These are phyloP conservation scores for Sphaeridia pumilis DNA, from an alignment of 2,888 invertebrate genomes.

Conservation along the genomic window DNA sequence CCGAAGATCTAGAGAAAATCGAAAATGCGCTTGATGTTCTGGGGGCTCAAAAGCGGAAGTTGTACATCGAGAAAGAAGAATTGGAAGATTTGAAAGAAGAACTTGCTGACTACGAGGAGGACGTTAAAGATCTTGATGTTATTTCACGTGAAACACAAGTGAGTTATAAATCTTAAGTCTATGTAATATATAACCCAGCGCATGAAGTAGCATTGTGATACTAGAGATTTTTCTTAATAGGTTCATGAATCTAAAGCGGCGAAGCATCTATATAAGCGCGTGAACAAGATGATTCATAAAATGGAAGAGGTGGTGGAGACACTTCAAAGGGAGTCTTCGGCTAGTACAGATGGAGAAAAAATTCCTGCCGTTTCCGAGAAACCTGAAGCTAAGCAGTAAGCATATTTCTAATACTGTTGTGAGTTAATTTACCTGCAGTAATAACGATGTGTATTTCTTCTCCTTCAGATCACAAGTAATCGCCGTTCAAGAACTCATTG, in stretches of 20 bases:
- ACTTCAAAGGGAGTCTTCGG: slow-evolving; percentile 23
- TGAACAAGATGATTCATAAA: slow-evolving; percentile 77
- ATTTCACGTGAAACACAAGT: slow-evolving; percentile 9
- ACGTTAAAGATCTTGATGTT: slow-evolving; percentile 65
- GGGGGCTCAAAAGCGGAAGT: slow-evolving; percentile 57
- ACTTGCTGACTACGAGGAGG: slow-evolving; percentile 80
- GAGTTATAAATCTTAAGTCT: neutral
- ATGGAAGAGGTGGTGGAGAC: slow-evolving; percentile 51
- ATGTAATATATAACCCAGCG: too few relatives aligned
- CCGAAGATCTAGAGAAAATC: slow-evolving; percentile 73
- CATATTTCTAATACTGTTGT: too few relatives aligned
- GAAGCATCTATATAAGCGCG: slow-evolving; percentile 65
- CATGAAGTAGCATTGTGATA: too few relatives aligned
- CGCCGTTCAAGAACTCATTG: slow-evolving; percentile 78
- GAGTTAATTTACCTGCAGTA: too few relatives aligned
- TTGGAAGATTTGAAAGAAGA: slow-evolving; percentile 82
- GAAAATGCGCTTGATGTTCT: slow-evolving; percentile 79
- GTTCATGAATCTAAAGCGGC: slow-evolving; percentile 77
- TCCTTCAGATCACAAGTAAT: slow-evolving; percentile 52
- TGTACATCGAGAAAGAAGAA: slow-evolving; percentile 80
- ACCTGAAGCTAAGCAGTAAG: slow-evolving; percentile 15
- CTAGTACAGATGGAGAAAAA: slow-evolving; percentile 15
- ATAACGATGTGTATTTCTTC: too few relatives aligned
- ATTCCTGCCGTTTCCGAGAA: neutral
- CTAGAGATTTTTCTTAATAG: too few relatives aligned